Base-by-base conservation (phyloP, 2,113 vertebrate species). In the Peromyscus polionotus region DNA sequence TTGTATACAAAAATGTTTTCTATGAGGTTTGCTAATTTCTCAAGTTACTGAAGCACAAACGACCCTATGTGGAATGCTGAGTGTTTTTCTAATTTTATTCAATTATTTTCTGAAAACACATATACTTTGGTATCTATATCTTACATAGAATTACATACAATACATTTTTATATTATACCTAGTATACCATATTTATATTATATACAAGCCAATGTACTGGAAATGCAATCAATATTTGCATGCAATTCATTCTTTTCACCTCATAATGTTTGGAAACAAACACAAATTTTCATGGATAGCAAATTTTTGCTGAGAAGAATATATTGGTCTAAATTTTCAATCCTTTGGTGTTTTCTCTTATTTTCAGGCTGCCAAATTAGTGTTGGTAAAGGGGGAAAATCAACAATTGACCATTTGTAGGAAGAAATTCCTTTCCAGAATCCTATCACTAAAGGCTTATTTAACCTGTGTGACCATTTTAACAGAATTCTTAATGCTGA, bases 291-390 rank as follows among this genome's bases (percentile, higher is more conserved):
- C 45, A 80, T 89, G 90, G 61, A 20, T 17, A 84, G 28, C 17
- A 92, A 95, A n/a, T 48, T 54, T 80, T 39, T 75, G 26, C 11
- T 88, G 7, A 86, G 89, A 93, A 93, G 81, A 3, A 73, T 13
- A 87, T 73, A 48, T 59, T 4, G 75, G 22, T 4, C 17, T 75
- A 36, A 36, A 87, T 10, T 87, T 91, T 91, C 45, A 79, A 86
- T 94, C 42, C 26, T 90, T 14, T 96, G 81, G 31, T 17, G 81
- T 92, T 95, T 96, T 73, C 36, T 88, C 83, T 89, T 61, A 95
- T 97, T 97, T 97, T 89, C 86, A 95, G 33, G 68, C 67, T 95
- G 68, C 89, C 92, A 95, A 87, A 96, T 95, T 93, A 92, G 22
- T 90, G 39, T 19, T 51, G 93, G 14, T 90, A 65, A 79, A 65